Percentiles rank a stretch among this genome's conserved stretches.
Conservation (phyloP, 2,888 invertebrate species). For the Uropetala carovei region DNA sequence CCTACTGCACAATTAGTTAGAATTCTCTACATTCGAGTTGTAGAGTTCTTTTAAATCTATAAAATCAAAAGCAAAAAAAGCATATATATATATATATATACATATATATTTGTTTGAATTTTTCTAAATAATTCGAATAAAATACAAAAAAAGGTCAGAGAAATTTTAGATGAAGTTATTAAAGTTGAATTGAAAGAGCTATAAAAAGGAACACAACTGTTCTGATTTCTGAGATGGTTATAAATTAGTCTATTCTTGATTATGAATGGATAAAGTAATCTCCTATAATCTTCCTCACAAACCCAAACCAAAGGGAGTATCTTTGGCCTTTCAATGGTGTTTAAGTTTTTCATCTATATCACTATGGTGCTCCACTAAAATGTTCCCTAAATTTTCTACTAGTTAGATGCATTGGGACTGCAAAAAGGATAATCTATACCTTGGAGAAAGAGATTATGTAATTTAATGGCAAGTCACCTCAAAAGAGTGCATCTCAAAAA, state of each 20-base stretch:
- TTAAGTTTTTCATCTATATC: constrained; percentile 63
- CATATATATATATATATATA: constrained; percentile 54
- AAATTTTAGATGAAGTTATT: constrained; percentile 62
- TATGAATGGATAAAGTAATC: constrained; percentile 52
- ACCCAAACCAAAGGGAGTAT: constrained; percentile 36
- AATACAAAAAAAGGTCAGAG: constrained; percentile 47
- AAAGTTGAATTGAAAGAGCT: constrained; percentile 55
- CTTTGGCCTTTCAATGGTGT: constrained; percentile 36
- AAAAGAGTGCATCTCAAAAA: background rate
- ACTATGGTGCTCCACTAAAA: constrained; percentile 62
- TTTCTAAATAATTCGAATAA: constrained; percentile 47
- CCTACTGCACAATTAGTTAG: constrained; percentile 57
- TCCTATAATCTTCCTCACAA: constrained; percentile 53
- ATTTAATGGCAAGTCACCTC: constrained; percentile 43
- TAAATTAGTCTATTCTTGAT: constrained; percentile 61
- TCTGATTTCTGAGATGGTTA: constrained; percentile 52
- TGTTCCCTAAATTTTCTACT: constrained; percentile 56
- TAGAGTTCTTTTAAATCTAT: constrained; percentile 60
- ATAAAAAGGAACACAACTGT: constrained; percentile 50
- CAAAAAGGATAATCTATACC: constrained; percentile 52
- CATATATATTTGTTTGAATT: constrained; percentile 63
- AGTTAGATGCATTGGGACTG: constrained; percentile 60
- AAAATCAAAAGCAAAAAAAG: constrained; percentile 61
- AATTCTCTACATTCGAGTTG: constrained; percentile 28
- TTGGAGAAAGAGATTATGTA: constrained; percentile 23